Conservation (phyloP, 2,113 vertebrate genomes). For the Boleophthalmus pectinirostris region DNA sequence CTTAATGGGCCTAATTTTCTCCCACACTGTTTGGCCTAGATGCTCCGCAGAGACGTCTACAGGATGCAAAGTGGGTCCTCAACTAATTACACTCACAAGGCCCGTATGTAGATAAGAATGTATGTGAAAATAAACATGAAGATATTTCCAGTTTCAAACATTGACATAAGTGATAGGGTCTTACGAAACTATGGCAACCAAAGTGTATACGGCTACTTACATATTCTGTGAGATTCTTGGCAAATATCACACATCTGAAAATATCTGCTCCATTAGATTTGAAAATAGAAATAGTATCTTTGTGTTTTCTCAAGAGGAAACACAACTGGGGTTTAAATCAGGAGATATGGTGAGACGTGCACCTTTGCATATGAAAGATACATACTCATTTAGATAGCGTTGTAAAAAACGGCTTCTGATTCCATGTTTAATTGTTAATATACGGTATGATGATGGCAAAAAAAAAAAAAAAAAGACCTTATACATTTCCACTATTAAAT, state of each 20-base stretch:
- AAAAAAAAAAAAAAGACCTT: too few relatives aligned
- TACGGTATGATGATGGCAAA: too few relatives aligned
- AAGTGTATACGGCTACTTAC: slow-evolving; percentile 4
- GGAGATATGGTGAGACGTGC: neutral
- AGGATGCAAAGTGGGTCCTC: slow-evolving; percentile 36
- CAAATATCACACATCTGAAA: slow-evolving; percentile 20
- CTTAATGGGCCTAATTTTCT: slow-evolving; percentile 43
- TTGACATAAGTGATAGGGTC: slow-evolving; percentile 38
- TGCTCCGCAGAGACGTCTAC: slow-evolving; percentile 7
- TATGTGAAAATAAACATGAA: neutral
- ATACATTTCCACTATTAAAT: too few relatives aligned
- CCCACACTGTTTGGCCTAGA: slow-evolving; percentile 5
- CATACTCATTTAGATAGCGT: slow-evolving; percentile 5
- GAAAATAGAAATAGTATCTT: slow-evolving; percentile 27
- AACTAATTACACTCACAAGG: neutral
- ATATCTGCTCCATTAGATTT: slow-evolving; percentile 44
- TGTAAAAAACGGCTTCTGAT: neutral
- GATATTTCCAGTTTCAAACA: neutral
- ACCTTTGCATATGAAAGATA: neutral
- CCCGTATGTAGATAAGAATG: neutral
- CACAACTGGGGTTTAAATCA: slow-evolving; percentile 1
- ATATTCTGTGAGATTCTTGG: slow-evolving; percentile 29
- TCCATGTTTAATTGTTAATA: too few relatives aligned
- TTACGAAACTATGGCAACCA: slow-evolving; percentile 10
- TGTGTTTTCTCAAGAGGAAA: neutral